Evolutionary conservation across 2,888 invertebrate genomes (phyloP).

Genomic region (Andrena chrysosceles): DNA sequence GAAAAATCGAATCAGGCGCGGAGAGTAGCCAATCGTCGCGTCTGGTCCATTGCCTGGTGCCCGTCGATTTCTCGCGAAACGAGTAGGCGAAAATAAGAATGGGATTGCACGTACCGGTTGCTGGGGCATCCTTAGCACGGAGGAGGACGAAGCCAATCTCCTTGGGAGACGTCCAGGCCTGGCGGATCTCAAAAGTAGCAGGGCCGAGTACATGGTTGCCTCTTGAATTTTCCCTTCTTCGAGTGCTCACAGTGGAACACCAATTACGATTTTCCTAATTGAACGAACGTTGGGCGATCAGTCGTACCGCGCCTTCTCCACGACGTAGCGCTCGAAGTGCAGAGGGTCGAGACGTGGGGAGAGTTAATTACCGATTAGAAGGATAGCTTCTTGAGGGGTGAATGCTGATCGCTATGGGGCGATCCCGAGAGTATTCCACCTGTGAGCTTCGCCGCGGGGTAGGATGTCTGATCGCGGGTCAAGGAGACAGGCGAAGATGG

Average conservation of each 20-base stretch:
- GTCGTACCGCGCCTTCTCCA: background rate
- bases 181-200: conserved; percentile 72
- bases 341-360: background rate
- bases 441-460: background rate
- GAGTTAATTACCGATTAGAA: conserved; percentile 16
- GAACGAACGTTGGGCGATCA: conserved; percentile 11
- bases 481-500: too few species aligned
- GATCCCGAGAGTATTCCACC: background rate
- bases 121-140: conserved; percentile 81
- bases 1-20: conserved; percentile 33
- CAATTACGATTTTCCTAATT: conserved; percentile 44
- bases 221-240: conserved; percentile 7
- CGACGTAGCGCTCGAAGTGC: background rate
- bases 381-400: background rate
- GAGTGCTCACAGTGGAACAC: conserved; percentile 17
- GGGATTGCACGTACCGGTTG: conserved; percentile 80
- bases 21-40: conserved; percentile 21
- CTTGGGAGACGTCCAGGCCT: conserved; percentile 56
- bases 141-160: conserved; percentile 78
- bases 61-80: background rate
- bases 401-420: background rate
- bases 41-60: conserved; percentile 21
- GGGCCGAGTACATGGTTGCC: conserved; percentile 75
- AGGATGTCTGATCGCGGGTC: too few species aligned
- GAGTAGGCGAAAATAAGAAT: conserved; percentile 2